Conservation (phyloP, 2,113 vertebrate species). For the Ictidomys tridecemlineatus region DNA sequence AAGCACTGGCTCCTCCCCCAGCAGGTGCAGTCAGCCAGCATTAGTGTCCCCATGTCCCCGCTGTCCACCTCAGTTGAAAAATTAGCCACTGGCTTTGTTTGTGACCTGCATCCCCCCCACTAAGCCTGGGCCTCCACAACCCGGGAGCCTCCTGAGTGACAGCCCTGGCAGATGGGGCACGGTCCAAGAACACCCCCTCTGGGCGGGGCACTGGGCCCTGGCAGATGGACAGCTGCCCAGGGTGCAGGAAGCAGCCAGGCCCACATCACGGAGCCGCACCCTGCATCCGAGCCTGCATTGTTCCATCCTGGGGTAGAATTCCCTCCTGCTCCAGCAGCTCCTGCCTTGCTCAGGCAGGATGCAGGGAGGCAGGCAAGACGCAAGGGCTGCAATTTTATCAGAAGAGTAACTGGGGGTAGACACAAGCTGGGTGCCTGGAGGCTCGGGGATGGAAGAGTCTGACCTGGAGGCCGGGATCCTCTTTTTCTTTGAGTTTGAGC, state of each 20-base stretch:
- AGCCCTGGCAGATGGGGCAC: constrained; percentile 39
- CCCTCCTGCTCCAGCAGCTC: background rate
- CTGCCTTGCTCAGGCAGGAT: background rate
- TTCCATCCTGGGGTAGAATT: background rate
- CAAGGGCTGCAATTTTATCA: background rate
- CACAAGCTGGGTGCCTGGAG: background rate
- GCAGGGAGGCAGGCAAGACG: background rate
- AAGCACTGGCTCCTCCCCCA: fast-evolving
- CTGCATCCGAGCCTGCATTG: background rate
- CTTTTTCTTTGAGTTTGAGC: background rate
- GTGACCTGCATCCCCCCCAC: background rate
- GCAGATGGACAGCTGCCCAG: constrained; percentile 65
- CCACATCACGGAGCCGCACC: background rate
- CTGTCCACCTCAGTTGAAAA: constrained; percentile 40
- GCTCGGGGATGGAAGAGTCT: background rate
- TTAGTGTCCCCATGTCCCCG: background rate
- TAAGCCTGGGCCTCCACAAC: background rate
- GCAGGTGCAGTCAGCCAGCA: background rate
- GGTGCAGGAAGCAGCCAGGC: background rate
- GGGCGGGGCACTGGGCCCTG: background rate
- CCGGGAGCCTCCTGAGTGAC: constrained; percentile 50
- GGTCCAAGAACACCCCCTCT: constrained; percentile 1
- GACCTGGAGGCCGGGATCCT: background rate
- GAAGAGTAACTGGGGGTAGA: background rate
- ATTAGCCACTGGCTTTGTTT: constrained; percentile 23